These are phyloP conservation scores for Capromys pilorides DNA, from an alignment of 2,797 vertebrate genomes.

Conservation along the genomic window DNA sequence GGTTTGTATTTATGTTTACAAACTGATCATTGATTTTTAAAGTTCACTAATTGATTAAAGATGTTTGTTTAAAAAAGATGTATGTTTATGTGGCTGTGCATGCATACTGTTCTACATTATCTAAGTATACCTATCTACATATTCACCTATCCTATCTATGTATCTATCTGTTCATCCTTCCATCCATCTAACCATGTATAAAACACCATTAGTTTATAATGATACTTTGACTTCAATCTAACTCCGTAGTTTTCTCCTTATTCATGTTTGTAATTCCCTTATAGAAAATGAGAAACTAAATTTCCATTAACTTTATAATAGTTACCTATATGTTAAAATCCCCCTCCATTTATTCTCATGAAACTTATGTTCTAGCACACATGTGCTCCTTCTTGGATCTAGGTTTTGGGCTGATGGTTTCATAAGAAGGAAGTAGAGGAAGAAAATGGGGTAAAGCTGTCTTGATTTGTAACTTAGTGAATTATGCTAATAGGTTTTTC, in stretches of 20 bases:
- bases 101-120: background rate
- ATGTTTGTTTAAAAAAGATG: background rate
- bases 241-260: background rate
- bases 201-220: background rate
- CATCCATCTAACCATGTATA: background rate
- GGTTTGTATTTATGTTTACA: background rate
- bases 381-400: background rate
- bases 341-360: background rate
- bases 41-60: background rate
- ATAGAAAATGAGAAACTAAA: background rate
- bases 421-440: background rate
- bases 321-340: background rate
- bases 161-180: background rate
- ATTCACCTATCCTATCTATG: background rate
- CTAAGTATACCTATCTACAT: background rate
- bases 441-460: background rate
- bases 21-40: background rate
- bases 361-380: background rate
- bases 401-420: background rate
- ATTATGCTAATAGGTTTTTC: background rate
- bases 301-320: background rate
- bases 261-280: background rate
- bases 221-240: background rate
- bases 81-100: background rate
- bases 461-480: conserved; percentile 36